Conservation (phyloP, 2,888 invertebrate genomes). For the Andrena minutula region DNA sequence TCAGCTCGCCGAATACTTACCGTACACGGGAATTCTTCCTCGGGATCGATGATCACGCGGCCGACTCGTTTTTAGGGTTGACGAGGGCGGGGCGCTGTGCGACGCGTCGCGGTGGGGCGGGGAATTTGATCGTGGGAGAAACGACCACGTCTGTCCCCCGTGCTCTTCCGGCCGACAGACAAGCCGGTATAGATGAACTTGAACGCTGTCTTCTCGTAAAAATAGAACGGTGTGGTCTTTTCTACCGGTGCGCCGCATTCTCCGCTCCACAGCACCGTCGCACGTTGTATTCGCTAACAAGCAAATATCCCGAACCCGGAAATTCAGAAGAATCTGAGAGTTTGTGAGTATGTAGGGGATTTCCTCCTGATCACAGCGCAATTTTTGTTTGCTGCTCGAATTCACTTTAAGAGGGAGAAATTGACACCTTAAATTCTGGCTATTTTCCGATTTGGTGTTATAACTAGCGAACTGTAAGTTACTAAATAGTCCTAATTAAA, state of each 20-base stretch:
- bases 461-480: too few species aligned
- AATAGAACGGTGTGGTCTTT: slow-evolving; percentile 26
- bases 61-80: slow-evolving; percentile 29
- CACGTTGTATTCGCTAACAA: neutral
- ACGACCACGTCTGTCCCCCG: neutral
- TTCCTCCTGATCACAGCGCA: too few species aligned
- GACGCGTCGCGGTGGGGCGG: slow-evolving; percentile 33
- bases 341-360: too few species aligned
- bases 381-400: too few species aligned
- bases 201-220: slow-evolving; percentile 10
- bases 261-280: neutral
- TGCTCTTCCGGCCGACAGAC: neutral
- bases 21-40: slow-evolving; percentile 21
- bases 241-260: neutral
- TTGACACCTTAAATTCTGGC: too few species aligned
- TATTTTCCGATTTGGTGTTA: too few species aligned
- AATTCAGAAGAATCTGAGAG: too few species aligned
- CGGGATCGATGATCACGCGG: slow-evolving; percentile 65
- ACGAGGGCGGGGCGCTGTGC: slow-evolving; percentile 26
- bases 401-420: too few species aligned
- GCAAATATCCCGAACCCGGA: too few species aligned
- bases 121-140: slow-evolving; percentile 22
- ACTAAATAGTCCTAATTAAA: too few species aligned
- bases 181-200: slow-evolving; percentile 16
- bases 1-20: slow-evolving; percentile 36